Conservation (phyloP, 2,888 invertebrate genomes). For the Buathra laborator region DNA sequence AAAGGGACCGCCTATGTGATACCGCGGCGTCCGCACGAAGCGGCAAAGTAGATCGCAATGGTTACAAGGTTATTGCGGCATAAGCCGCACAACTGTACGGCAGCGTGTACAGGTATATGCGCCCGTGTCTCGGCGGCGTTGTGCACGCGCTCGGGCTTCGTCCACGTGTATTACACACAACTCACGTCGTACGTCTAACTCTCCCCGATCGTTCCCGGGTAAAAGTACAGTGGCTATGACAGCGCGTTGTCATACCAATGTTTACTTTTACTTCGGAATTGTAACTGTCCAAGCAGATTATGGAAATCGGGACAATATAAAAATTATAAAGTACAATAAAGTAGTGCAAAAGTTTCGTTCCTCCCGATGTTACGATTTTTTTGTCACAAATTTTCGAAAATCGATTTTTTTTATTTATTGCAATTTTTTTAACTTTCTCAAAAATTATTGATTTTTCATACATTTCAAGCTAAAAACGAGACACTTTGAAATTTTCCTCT, state of each 20-base stretch:
- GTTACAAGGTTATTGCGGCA: conserved; percentile 78
- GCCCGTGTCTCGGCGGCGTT: conserved; percentile 10
- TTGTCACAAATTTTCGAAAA: no score
- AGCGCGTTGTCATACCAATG: conserved; percentile 23
- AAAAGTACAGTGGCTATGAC: conserved; percentile 64
- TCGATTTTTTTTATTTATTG: no score
- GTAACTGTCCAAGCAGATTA: conserved; percentile 6
- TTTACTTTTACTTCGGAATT: conserved; percentile 63
- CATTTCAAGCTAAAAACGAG: no score
- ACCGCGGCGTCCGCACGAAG: conserved; percentile 65
- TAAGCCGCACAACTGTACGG: conserved; percentile 28
- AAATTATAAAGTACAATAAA: neutral
- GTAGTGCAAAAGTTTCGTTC: neutral
- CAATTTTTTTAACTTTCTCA: no score
- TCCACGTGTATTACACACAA: conserved; percentile 30
- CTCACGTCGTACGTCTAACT: conserved; percentile 1
- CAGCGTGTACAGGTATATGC: conserved; percentile 4
- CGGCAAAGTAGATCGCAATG: conserved; percentile 76
- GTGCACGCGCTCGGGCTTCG: conserved; percentile 65
- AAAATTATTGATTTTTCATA: no score
- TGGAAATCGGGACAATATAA: neutral
- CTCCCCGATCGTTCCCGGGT: conserved; percentile 53
- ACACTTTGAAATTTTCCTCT: no score
- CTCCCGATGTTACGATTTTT: no score
- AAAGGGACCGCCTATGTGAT: conserved; percentile 72